Base-by-base conservation (phyloP, 2,797 vertebrate species). In the Chaenodraco wilsoni region DNA sequence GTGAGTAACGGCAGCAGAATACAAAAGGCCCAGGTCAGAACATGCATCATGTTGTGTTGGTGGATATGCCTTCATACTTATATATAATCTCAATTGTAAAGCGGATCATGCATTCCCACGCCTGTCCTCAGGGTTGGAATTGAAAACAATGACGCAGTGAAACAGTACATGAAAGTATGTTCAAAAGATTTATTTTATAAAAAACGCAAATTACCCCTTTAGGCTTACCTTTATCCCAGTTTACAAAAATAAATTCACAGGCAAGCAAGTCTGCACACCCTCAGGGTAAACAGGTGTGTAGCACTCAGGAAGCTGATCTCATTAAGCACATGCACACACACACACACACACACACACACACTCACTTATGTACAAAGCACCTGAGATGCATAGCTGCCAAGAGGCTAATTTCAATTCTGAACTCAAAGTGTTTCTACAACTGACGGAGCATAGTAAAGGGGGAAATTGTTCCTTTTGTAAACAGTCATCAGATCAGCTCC, bases 351-450 rank as follows among this genome's bases (percentile, higher is more conserved):
- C 69, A 61, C 63, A 69, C 52, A 60, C 52, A 40, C 50, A 66
- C 55, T 67, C n/a, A 61, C 43, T 23, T 31, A 51, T 43, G 59
- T 63, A 71, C 74, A 74, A 69, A 77, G 64, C 84, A 90, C 90
- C 88, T 90, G 89, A 93, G 89, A 88, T 74, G 69, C 69, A 67
- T 83, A 93, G 89, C 90, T 92, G 91, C 88, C 90, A 84, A 73
- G 76, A 79, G 77, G 72, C 66, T 79, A 9, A 85, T 86, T 71
- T 71, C 49, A 71, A 74, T 81, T 79, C 61, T 69, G n/a, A n/a
- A n/a, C n/a, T n/a, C n/a, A n/a, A n/a, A n/a, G n/a, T n/a, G 82
- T 84, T 71, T 81, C 65, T 75, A 79, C 65, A 72, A 70, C 65
- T 72, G 70, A 73, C 62, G n/a, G 69, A 77, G 65, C 44, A 56